Conservation (phyloP, 2,113 vertebrate species). For the Phyllopteryx taeniolatus region DNA sequence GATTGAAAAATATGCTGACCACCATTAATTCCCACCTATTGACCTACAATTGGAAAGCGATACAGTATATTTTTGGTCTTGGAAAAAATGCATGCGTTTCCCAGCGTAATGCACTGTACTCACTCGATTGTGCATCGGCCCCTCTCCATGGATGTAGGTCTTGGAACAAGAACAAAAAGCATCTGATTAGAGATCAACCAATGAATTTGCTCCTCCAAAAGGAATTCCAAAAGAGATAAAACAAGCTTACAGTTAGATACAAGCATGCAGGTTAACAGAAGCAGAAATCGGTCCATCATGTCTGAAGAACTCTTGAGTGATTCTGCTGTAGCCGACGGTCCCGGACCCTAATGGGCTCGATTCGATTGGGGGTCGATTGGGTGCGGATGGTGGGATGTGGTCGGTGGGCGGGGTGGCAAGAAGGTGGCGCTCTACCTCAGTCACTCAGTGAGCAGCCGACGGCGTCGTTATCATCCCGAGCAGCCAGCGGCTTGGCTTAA, state of each 20-base stretch:
- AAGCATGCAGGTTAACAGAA: slow-evolving; percentile 44
- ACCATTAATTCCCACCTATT: not conserved
- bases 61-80: not conserved
- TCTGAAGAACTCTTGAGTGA: slow-evolving; percentile 18
- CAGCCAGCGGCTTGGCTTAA: slow-evolving; percentile 51
- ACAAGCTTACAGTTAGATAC: slow-evolving; percentile 67
- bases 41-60: not conserved
- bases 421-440: slow-evolving; percentile 39
- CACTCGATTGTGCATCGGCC: slow-evolving; percentile 42
- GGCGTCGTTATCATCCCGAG: slow-evolving; percentile 43
- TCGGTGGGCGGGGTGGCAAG: slow-evolving; percentile 26
- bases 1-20: not conserved
- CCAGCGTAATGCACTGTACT: slow-evolving; percentile 25
- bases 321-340: slow-evolving; percentile 16
- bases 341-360: slow-evolving; percentile 10
- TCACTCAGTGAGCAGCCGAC: slow-evolving; percentile 23
- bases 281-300: slow-evolving; percentile 50
- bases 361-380: too few relatives aligned
- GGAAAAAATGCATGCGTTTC: not conserved
- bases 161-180: slow-evolving; percentile 29
- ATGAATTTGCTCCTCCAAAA: not conserved
- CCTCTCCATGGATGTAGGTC: slow-evolving; percentile 25
- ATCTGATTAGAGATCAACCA: slow-evolving; percentile 39
- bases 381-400: slow-evolving; percentile 3
- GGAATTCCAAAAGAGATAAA: slow-evolving; percentile 1